These are phyloP conservation scores for Crocodylus rhombifer DNA, from an alignment of 2,797 vertebrate species.

Conservation along the genomic window DNA sequence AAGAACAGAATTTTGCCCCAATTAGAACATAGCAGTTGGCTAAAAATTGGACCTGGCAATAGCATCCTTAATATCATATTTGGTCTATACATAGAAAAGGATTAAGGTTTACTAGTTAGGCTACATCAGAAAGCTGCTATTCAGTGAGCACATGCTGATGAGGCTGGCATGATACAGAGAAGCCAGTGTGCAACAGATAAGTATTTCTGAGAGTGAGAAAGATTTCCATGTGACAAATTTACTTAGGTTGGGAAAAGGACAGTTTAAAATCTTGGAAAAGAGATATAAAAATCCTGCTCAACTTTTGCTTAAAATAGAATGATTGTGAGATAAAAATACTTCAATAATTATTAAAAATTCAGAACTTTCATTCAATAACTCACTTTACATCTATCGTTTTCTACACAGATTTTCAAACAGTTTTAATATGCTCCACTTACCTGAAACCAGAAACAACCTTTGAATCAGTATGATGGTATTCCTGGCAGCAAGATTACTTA, in stretches of 20 bases:
- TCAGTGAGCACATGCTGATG: neutral
- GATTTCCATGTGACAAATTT: neutral
- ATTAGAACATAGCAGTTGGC: neutral
- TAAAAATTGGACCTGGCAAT: neutral
- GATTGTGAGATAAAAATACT: neutral
- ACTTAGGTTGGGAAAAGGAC: neutral
- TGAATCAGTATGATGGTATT: constrained; percentile 5
- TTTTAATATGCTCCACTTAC: constrained; percentile 75
- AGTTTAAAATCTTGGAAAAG: neutral
- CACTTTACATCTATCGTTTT: neutral
- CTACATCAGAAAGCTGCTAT: neutral
- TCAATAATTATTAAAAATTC: neutral
- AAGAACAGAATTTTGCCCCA: neutral
- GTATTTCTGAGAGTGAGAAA: neutral
- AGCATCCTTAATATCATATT: neutral
- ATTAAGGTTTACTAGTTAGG: neutral
- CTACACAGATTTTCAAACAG: constrained; percentile 4
- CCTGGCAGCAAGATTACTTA: constrained; percentile 47
- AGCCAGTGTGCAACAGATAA: neutral
- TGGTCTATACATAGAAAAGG: neutral
- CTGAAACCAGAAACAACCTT: constrained; percentile 58
- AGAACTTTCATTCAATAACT: neutral
- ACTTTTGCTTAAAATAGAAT: neutral
- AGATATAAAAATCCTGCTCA: neutral
- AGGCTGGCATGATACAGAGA: neutral